These are phyloP conservation scores for Rhimphoctona megacephalus DNA, from an alignment of 2,888 invertebrate species.

Conservation along the genomic window DNA sequence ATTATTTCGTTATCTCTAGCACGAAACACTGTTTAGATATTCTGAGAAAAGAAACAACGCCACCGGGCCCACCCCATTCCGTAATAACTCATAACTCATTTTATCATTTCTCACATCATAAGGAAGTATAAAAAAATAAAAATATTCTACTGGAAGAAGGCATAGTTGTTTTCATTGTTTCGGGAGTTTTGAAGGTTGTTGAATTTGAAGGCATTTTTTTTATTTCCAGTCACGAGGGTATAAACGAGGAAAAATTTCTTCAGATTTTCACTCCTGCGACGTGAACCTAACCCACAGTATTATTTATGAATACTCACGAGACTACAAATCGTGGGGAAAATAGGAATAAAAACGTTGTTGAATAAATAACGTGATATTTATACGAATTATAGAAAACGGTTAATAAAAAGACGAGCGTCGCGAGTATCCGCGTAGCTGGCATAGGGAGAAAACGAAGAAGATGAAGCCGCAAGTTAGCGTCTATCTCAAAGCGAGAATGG, in stretches of 20 bases:
- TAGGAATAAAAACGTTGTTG: background rate
- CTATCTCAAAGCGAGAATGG: conserved; percentile 70
- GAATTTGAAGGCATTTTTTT: background rate
- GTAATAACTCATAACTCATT: background rate
- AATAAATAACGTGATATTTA: background rate
- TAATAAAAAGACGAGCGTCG: no score
- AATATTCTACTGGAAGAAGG: background rate
- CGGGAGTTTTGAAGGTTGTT: background rate
- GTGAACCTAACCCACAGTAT: background rate
- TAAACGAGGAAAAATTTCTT: background rate
- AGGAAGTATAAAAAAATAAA: background rate
- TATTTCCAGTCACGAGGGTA: background rate
- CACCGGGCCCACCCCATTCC: background rate
- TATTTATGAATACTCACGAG: background rate
- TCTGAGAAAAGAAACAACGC: background rate
- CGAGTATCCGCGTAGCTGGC: background rate
- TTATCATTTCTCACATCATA: background rate
- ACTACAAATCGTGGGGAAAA: background rate
- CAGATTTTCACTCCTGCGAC: background rate
- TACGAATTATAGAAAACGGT: background rate
- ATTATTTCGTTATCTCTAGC: conserved; percentile 1
- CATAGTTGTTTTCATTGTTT: background rate
- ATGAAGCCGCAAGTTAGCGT: conserved; percentile 32
- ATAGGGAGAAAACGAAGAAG: conserved; percentile 42
- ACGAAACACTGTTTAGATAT: background rate